Percentiles rank a stretch among this genome's conserved stretches.
These are phyloP conservation scores for Drosophila equinoxialis DNA, from an alignment of 1,140 invertebrate species.

Conservation along the genomic window DNA sequence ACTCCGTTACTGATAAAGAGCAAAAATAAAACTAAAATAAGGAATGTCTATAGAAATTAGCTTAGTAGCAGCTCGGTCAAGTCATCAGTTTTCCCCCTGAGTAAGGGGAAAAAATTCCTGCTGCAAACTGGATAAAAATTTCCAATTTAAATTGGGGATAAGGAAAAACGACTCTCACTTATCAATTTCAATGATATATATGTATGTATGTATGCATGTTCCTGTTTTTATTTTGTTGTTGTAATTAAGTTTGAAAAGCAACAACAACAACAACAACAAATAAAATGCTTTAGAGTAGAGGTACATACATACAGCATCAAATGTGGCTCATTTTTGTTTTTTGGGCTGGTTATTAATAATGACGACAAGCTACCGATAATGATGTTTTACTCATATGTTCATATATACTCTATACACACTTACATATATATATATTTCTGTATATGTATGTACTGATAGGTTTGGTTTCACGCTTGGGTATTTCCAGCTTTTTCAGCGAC, in stretches of 20 bases:
- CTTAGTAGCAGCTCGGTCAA: too few relatives aligned
- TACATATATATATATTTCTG: slow-evolving; percentile 5
- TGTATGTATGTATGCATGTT: background rate
- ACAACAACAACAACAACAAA: slow-evolving; percentile 33
- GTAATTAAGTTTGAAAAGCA: slow-evolving; percentile 34
- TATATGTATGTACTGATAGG: slow-evolving; percentile 51
- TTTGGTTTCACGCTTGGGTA: slow-evolving; percentile 55
- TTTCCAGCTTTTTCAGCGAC: slow-evolving; percentile 72
- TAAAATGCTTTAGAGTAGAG: slow-evolving; percentile 1
- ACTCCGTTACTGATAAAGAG: too few relatives aligned
- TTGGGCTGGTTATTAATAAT: slow-evolving; percentile 19
- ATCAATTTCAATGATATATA: background rate
- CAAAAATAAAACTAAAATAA: too few relatives aligned
- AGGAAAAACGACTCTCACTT: background rate
- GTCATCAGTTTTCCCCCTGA: too few relatives aligned
- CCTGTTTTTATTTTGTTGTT: slow-evolving; percentile 6
- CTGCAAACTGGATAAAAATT: background rate
- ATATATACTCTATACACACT: slow-evolving; percentile 3
- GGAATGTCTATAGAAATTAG: too few relatives aligned
- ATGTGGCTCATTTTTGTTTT: slow-evolving; percentile 2
- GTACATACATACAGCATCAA: slow-evolving; percentile 31
- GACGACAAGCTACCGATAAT: slow-evolving; percentile 55
- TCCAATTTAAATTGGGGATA: background rate
- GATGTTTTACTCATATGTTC: slow-evolving; percentile 49
- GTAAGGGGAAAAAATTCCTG: background rate